Conservation (phyloP, 2,888 invertebrate genomes). For the Spialia ferax region DNA sequence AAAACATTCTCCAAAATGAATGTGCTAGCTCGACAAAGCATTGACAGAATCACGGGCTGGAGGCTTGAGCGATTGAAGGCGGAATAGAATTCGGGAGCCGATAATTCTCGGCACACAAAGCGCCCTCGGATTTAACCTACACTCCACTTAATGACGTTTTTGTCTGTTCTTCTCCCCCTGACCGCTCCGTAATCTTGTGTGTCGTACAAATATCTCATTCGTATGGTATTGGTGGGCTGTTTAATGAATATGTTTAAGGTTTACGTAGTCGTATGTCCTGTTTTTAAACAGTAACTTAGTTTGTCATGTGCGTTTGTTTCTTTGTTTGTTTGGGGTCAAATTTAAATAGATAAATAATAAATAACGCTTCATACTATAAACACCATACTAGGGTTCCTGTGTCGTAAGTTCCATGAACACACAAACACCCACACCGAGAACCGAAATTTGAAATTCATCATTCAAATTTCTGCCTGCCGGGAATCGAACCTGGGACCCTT, state of each 20-base stretch:
- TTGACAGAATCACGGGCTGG: conserved; percentile 1
- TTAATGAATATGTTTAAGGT: not conserved
- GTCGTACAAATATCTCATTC: conserved; percentile 52
- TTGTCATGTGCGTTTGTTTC: no score
- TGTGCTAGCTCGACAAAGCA: not conserved
- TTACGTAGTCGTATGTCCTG: no score
- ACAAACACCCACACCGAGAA: no score
- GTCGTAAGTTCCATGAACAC: no score
- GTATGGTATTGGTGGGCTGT: conserved; percentile 3
- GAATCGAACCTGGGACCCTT: no score
- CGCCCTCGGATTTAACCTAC: conserved; percentile 49
- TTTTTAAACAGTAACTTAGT: no score
- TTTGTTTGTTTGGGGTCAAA: no score
- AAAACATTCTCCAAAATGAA: not conserved
- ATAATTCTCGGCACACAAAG: conserved; percentile 54
- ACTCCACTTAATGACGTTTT: conserved; percentile 57
- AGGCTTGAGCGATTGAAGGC: conserved; percentile 25
- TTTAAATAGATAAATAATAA: no score
- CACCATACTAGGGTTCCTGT: no score
- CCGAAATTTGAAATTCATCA: no score
- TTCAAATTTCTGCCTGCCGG: no score
- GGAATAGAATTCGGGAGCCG: conserved; percentile 50
- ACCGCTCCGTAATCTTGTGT: conserved; percentile 50
- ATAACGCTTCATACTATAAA: no score
- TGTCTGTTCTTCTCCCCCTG: conserved; percentile 49